A percentile compares a stretch with the other conserved stretches of the same genome.
These are phyloP conservation scores for Asbolus verrucosus DNA, from an alignment of 1,140 invertebrate genomes.

Conservation along the genomic window DNA sequence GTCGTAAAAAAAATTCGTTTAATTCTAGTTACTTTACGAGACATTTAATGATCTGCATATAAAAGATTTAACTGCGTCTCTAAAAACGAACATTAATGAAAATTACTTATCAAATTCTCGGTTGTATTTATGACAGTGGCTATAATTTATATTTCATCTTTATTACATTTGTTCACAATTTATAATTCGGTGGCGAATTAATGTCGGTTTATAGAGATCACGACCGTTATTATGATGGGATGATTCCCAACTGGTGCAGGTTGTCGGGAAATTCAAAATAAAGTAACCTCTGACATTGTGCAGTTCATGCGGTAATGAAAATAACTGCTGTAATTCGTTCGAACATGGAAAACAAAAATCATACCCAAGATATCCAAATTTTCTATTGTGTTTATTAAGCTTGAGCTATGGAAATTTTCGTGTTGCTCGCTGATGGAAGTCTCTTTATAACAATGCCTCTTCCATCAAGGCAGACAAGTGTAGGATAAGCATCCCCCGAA, in stretches of 20 bases:
- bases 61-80: conserved; percentile 12
- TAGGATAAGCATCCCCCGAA: no score
- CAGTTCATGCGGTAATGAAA: conserved; percentile 45
- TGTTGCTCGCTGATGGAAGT: no score
- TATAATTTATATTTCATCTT: not conserved
- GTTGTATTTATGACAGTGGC: conserved; percentile 16
- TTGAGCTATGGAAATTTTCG: no score
- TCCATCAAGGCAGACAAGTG: no score
- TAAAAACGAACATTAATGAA: conserved; percentile 14
- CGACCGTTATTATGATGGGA: no score
- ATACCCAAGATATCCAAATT: no score
- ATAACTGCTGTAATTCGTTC: no score
- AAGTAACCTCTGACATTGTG: conserved; percentile 37
- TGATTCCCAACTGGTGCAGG: not conserved
- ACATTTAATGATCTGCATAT: conserved; percentile 32
- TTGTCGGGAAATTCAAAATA: conserved; percentile 34
- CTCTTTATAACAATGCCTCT: no score
- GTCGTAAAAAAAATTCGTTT: conserved; percentile 29
- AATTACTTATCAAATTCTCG: conserved; percentile 34
- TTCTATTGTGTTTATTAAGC: no score
- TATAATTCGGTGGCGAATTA: no score
- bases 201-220: no score
- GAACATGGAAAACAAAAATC: conserved; percentile 3
- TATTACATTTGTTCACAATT: no score
- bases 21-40: conserved; percentile 23